Evolutionary conservation across 2,113 vertebrate genomes (phyloP), one percentile per base, ranked within the genome.

Genomic region (Ardeotis arabs): DNA sequence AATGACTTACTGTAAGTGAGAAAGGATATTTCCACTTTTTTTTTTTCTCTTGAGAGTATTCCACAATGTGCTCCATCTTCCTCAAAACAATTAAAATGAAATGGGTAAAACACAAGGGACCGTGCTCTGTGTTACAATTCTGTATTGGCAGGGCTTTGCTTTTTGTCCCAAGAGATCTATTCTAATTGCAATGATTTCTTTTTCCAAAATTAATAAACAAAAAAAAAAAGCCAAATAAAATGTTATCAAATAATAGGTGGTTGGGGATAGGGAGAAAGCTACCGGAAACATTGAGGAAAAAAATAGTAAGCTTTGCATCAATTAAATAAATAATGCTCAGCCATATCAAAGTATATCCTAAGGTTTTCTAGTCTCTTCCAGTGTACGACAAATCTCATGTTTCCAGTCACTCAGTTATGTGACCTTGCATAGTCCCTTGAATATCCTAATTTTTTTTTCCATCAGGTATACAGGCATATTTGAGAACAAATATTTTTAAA

Each of bases 31-130:
- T 93, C 78, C 49, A 87, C 24, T 76, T 74, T 92, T 44, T 44
- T 41, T 41, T 66, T 91, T 77, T 79, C 90, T 90, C 94, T n/a
- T 70, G 91, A 93, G 92, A 73, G 35, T 74, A 72, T 72, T 83
- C 55, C 67, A 80, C 75, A 85, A 14, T 62, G 59, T 69, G 33
- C 49, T 92, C 67, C 52, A 68, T 93, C 49, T 92, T 94, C 76
- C 92, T 77, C 85, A 88, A 96, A 96, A 97, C 90, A 93, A 97
- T 97, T 96, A 96, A 93, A 93, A 95, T 80, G 31, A 89, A 87
- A 80, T 73, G 29, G 24, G 35, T 80, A 84, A 95, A 86, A 41
- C 95, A 94, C 90, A 80, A 49, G 95, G 39, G 96, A 93, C 37
- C 50, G 39, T 47, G 70, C 55, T 88, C 27, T 39, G 0, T 76